A percentile compares a stretch with the other conserved stretches of the same genome.
Evolutionary conservation across 2,113 vertebrate species (phyloP).

Genomic region (Ptyas mucosa): DNA sequence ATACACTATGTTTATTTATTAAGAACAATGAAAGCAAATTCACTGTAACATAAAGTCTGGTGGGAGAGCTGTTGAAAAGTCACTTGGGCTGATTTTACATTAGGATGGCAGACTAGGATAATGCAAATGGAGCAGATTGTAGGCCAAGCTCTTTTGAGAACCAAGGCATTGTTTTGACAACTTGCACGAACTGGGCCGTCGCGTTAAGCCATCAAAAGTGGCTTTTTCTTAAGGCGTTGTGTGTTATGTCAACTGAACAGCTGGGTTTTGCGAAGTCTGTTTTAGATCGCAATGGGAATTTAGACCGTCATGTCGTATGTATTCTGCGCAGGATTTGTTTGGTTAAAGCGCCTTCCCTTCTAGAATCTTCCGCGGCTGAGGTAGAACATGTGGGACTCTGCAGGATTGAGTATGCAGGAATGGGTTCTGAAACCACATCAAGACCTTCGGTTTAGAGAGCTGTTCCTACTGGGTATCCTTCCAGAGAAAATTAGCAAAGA

Average conservation of each 20-base stretch:
- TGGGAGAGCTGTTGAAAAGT: neutral
- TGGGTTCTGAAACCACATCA: neutral
- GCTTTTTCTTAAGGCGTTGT: neutral
- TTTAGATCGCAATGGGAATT: neutral
- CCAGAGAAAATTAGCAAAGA: no score
- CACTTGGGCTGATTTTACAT: neutral
- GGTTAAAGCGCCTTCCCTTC: neutral
- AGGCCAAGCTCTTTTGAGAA: neutral
- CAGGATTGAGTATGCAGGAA: neutral
- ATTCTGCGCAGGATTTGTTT: neutral
- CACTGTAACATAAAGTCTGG: neutral
- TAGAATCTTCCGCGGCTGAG: neutral
- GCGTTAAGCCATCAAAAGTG: neutral
- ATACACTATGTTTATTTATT: neutral
- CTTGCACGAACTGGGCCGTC: neutral
- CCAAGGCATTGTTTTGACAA: neutral
- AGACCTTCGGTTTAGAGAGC: neutral
- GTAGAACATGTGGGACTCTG: neutral
- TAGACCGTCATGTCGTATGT: neutral
- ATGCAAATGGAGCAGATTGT: neutral
- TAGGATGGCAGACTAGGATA: neutral
- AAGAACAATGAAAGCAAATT: neutral
- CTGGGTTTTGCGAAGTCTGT: neutral
- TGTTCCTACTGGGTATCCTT: no score
- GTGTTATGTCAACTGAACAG: neutral